Conservation (phyloP, 2,797 vertebrate species). For the Myotis daubentonii region DNA sequence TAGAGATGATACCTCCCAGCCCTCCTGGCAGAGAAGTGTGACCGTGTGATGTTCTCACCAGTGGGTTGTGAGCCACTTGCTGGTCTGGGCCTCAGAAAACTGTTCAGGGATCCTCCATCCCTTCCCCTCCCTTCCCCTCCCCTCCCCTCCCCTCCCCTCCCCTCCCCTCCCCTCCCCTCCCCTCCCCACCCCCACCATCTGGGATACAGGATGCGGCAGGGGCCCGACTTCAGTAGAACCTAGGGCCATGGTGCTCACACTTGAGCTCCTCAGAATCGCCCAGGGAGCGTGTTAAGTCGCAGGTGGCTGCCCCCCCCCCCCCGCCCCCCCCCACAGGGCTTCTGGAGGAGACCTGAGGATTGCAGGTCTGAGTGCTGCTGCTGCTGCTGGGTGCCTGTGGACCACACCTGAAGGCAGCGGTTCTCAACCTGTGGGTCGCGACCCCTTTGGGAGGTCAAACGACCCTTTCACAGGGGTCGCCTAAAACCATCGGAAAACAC, state of each 20-base stretch:
- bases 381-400: not conserved
- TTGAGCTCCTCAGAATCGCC: not conserved
- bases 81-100: not conserved
- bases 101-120: not conserved
- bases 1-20: not conserved
- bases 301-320: not conserved
- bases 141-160: too few species aligned
- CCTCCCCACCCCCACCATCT: not conserved
- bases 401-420: not conserved
- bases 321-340: not conserved
- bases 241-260: not conserved
- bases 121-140: not conserved
- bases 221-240: not conserved
- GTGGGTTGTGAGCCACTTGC: not conserved
- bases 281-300: not conserved
- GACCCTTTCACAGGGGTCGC: too few species aligned
- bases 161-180: too few species aligned
- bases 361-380: not conserved
- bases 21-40: not conserved
- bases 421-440: too few species aligned
- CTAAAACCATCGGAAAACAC: too few species aligned
- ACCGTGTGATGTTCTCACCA: not conserved
- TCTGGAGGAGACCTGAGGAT: not conserved
- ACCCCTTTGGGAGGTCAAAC: too few species aligned
- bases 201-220: not conserved